phyloP scores from a whole-genome alignment of 2,797 vertebrate genomes.

The Semaprochilodus insignis region DNA sequence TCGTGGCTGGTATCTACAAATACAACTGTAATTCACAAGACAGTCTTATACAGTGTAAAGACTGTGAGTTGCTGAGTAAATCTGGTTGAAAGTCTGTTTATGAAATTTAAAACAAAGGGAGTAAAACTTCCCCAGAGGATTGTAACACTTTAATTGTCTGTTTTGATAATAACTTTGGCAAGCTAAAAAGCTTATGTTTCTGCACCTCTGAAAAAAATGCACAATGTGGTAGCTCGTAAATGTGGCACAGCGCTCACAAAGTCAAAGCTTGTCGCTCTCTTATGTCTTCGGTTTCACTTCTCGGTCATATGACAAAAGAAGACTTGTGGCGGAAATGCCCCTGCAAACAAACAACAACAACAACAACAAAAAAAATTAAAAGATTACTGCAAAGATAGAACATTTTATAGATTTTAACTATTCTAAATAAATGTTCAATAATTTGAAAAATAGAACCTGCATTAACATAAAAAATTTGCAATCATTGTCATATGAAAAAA shows the following conservation, averaged over 20 bases:
- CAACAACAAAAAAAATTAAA: neutral
- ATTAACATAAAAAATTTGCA: no score
- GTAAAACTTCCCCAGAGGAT: conserved; percentile 45
- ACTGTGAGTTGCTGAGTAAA: conserved; percentile 27
- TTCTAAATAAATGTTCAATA: no score
- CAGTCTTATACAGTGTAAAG: neutral
- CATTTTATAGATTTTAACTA: no score
- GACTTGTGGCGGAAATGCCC: conserved; percentile 99
- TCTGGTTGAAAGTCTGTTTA: conserved; percentile 1
- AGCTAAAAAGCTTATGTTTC: conserved; percentile 60
- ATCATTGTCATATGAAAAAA: no score
- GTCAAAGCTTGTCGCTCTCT: conserved; percentile 58
- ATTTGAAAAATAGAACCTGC: no score
- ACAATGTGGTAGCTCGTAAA: conserved; percentile 68
- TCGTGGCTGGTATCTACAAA: conserved; percentile 15
- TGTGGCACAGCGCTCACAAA: conserved; percentile 54
- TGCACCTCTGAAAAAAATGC: conserved; percentile 64
- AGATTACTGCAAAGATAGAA: neutral
- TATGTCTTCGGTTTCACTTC: conserved; percentile 41
- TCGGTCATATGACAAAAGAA: conserved; percentile 92
- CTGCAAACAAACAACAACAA: conserved; percentile 75
- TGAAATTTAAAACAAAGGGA: conserved; percentile 43
- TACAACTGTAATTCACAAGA: neutral
- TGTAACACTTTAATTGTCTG: conserved; percentile 43
- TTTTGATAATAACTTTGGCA: conserved; percentile 80